These are phyloP conservation scores for Polyergus mexicanus DNA, from an alignment of 1,140 invertebrate genomes.

Conservation along the genomic window DNA sequence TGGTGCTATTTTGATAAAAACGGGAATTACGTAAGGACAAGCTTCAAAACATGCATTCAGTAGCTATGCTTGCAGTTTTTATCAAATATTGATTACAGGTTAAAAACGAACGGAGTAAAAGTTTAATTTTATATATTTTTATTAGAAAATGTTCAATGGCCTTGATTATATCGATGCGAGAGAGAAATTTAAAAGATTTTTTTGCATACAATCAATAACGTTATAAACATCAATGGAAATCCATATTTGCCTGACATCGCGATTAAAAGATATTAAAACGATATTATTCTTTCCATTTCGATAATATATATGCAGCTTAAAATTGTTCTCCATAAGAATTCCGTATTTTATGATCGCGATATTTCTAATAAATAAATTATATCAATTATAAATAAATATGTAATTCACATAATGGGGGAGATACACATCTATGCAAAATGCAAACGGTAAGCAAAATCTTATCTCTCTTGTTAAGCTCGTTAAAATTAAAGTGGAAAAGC, in stretches of 20 bases:
- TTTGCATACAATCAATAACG: background rate
- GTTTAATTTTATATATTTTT: too few relatives aligned
- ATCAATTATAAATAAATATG: background rate
- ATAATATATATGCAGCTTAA: background rate
- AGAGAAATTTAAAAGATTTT: slow-evolving; percentile 1
- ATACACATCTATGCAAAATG: background rate
- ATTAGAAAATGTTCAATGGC: background rate
- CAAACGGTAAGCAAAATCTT: background rate
- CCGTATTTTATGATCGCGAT: background rate
- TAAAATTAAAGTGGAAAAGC: background rate
- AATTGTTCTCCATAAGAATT: background rate
- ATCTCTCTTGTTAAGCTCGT: background rate
- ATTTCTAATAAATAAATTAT: slow-evolving; percentile 10
- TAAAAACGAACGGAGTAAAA: background rate
- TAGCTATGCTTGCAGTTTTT: slow-evolving; percentile 15
- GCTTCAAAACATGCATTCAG: background rate
- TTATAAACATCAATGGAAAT: background rate
- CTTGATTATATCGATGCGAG: background rate
- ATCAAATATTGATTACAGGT: background rate
- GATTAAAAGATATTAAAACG: background rate
- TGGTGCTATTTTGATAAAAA: slow-evolving; percentile 1
- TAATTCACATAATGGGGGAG: background rate
- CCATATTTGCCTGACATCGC: background rate
- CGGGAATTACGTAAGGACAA: background rate
- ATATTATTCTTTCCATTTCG: background rate